A percentile compares a stretch with the other conserved stretches of the same genome.
phyloP scores from a whole-genome alignment of 2,888 invertebrate genomes.

The Cheilosia vulpina region DNA sequence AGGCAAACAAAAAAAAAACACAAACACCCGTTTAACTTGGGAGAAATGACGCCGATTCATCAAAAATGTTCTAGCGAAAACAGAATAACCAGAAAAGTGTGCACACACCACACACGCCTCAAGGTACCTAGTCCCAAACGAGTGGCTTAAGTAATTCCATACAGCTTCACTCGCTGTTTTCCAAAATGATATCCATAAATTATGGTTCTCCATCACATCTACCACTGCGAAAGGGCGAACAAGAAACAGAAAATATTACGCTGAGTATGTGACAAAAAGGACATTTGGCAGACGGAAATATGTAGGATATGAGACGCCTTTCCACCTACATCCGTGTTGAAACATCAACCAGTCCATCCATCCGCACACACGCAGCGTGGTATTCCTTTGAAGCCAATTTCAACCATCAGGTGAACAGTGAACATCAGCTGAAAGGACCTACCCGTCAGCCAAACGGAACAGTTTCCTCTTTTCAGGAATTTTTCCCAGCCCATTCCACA shows the following conservation, averaged over 20 bases:
- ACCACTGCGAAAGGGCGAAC: neutral
- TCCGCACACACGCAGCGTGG: constrained; percentile 32
- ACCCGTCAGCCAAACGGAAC: constrained; percentile 13
- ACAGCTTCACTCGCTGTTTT: constrained; percentile 35
- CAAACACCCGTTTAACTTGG: constrained; percentile 47
- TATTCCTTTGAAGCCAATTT: constrained; percentile 30
- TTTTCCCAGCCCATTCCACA: constrained; percentile 58
- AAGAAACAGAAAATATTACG: constrained; percentile 49
- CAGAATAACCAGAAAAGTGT: constrained; percentile 43
- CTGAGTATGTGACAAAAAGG: constrained; percentile 68
- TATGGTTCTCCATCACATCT: constrained; percentile 51
- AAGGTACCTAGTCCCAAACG: constrained; percentile 9
- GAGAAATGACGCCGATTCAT: constrained; percentile 67
- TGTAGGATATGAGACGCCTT: constrained; percentile 29
- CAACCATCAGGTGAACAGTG: constrained; percentile 43
- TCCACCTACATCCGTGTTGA: constrained; percentile 55
- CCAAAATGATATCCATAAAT: constrained; percentile 70
- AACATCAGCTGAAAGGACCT: neutral
- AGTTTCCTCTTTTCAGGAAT: constrained; percentile 25
- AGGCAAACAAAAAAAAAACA: constrained; percentile 5
- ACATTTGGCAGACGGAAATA: constrained; percentile 59
- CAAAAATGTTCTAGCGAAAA: constrained; percentile 54
- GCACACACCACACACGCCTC: constrained; percentile 6
- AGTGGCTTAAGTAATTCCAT: constrained; percentile 56
- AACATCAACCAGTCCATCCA: constrained; percentile 48